Evolutionary conservation across 92 coral and sea anemone genomes (phyloP).

Genomic region (Pocillopora meandrina): DNA sequence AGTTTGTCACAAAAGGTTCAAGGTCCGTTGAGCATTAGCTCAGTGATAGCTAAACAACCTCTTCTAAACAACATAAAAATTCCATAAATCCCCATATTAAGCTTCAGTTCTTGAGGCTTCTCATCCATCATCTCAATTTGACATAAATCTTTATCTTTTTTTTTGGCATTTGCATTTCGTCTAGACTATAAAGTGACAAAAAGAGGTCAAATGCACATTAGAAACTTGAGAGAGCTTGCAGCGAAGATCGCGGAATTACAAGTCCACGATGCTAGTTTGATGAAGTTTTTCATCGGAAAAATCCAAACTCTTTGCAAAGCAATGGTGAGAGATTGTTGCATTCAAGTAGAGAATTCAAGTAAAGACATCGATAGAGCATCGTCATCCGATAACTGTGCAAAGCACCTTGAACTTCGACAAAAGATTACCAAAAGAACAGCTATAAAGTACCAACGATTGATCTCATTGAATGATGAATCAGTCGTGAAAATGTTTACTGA

Average conservation of each 20-base stretch:
- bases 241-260: neutral
- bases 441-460: neutral
- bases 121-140: neutral
- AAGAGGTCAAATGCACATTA: constrained; percentile 33
- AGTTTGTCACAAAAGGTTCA: too few relatives aligned
- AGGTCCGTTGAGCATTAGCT: too few relatives aligned
- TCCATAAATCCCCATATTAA: too few relatives aligned
- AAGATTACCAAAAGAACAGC: neutral
- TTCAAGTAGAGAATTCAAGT: neutral
- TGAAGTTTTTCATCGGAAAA: neutral
- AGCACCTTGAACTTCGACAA: neutral
- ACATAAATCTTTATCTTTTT: neutral
- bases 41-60: too few relatives aligned
- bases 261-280: neutral
- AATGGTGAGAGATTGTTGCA: constrained; percentile 6
- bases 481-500: neutral
- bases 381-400: neutral
- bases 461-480: neutral
- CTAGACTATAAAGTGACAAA: constrained; percentile 9
- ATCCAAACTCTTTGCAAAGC: neutral
- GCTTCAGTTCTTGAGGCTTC: too few relatives aligned
- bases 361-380: neutral
- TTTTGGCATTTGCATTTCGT: neutral
- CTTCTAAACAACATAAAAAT: too few relatives aligned
- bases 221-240: constrained; percentile 23